These are phyloP conservation scores for Craniophora ligustri DNA, from an alignment of 2,888 invertebrate genomes.

Conservation along the genomic window DNA sequence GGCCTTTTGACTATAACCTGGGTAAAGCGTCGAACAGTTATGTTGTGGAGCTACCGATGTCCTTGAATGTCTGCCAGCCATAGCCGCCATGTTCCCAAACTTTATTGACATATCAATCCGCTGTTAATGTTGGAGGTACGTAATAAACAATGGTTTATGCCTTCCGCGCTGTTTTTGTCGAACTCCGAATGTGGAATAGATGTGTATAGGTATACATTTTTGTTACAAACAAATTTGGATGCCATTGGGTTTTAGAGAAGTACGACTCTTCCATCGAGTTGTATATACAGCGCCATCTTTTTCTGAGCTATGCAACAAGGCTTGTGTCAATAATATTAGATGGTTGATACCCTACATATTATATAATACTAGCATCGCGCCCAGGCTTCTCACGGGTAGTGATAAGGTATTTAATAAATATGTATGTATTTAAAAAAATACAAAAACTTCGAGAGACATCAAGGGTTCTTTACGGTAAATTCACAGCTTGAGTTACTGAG, in stretches of 20 bases:
- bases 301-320: no score
- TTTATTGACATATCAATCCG: constrained; percentile 47
- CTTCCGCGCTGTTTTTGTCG: constrained; percentile 38
- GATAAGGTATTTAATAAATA: no score
- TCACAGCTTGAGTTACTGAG: no score
- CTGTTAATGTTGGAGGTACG: constrained; percentile 34
- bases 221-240: constrained; percentile 21
- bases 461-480: no score
- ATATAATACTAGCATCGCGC: no score
- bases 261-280: no score
- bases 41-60: constrained; percentile 31
- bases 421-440: no score
- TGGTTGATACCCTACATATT: no score
- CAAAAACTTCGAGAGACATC: no score
- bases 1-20: constrained; percentile 3
- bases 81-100: constrained; percentile 24
- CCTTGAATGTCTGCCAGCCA: constrained; percentile 11
- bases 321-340: no score
- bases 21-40: constrained; percentile 8
- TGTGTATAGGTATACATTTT: constrained; percentile 13
- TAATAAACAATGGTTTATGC: constrained; percentile 43
- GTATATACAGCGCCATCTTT: no score
- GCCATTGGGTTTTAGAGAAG: constrained; percentile 4
- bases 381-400: no score
- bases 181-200: constrained; percentile 27